Evolutionary conservation across 2,113 vertebrate genomes (phyloP), one percentile per base, ranked within the genome.

Genomic region (Taurulus bubalis): DNA sequence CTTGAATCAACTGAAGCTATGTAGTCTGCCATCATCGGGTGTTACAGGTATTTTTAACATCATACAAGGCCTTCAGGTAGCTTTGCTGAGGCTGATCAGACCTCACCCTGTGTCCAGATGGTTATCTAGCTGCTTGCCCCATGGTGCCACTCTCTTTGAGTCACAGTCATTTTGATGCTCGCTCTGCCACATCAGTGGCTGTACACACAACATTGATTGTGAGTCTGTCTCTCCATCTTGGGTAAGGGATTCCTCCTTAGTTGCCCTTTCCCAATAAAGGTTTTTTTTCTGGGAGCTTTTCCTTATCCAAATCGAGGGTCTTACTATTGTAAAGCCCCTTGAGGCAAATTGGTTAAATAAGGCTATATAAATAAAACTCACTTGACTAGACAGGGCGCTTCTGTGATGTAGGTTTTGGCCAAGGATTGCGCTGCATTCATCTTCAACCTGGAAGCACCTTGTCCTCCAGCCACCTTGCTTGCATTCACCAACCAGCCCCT

Each of bases 91-190:
- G 26, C 28, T 51, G 30, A 49, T 32, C 9, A 60, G 65, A 66
- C 75, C 51, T 77, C 47, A 58, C 38, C 60, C 60, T 67, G 71
- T 66, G 10, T 69, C 26, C 8, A 65, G 24, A 45, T 58, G 4
- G 24, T 26, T 24, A 34, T 32, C 38, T 24, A 15, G 12, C 34
- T 59, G 9, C 10, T 36, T 36, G 24, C 51, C 49, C 49, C 59
- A 42, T 62, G 18, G 32, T 26, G 38, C 28, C 60, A 9, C 45
- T 56, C 22, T 76, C 73, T 67, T n/a, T 24, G 22, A 58, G 38
- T 51, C 24, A n/a, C 15, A 38, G 8, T 6, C 16, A 30, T 16
- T 28, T 32, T n/a, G 1, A 47, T 14, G 11, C 7, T 3, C 8
- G n/a, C 18, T 45, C 47, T 79, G 30, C 26, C 3, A 0, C n/a